phyloP scores from a whole-genome alignment of 2,797 vertebrate species.

The Premnoplex brunnescens region DNA sequence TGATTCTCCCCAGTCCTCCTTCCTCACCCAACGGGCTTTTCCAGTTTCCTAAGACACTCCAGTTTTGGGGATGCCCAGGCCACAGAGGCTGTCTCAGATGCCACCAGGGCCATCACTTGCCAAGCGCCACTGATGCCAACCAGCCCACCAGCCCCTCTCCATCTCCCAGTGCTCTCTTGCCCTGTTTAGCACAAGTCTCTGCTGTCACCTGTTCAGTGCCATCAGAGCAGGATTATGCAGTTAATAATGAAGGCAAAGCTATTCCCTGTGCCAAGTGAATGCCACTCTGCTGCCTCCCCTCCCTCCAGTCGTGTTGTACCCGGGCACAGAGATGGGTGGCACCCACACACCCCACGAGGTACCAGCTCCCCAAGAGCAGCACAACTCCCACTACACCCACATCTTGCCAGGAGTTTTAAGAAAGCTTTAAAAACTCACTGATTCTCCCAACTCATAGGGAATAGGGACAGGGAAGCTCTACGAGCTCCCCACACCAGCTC shows the following conservation, averaged over 20 bases:
- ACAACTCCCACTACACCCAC: not conserved
- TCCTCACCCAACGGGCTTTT: not conserved
- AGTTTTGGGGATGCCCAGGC: not conserved
- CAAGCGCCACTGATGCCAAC: rapidly evolving
- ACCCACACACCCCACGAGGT: not conserved
- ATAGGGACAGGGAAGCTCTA: not conserved
- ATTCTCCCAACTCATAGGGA: too few species aligned
- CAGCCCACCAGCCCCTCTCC: rapidly evolving
- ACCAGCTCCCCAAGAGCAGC: not conserved
- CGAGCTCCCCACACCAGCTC: rapidly evolving
- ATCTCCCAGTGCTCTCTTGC: rapidly evolving
- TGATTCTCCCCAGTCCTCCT: not conserved
- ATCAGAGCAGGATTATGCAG: not conserved
- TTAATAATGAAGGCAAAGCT: not conserved
- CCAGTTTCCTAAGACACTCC: not conserved
- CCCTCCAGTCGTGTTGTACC: not conserved
- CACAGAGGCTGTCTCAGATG: rapidly evolving
- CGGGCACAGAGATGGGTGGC: rapidly evolving
- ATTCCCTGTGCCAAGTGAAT: not conserved
- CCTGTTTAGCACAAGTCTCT: rapidly evolving
- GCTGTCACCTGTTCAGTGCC: not conserved
- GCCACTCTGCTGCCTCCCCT: not conserved
- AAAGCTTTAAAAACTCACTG: not conserved
- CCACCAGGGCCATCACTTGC: not conserved
- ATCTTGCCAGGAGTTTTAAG: not conserved